Base-by-base conservation (phyloP, 2,113 vertebrate genomes). In the Odocoileus virginianus region DNA sequence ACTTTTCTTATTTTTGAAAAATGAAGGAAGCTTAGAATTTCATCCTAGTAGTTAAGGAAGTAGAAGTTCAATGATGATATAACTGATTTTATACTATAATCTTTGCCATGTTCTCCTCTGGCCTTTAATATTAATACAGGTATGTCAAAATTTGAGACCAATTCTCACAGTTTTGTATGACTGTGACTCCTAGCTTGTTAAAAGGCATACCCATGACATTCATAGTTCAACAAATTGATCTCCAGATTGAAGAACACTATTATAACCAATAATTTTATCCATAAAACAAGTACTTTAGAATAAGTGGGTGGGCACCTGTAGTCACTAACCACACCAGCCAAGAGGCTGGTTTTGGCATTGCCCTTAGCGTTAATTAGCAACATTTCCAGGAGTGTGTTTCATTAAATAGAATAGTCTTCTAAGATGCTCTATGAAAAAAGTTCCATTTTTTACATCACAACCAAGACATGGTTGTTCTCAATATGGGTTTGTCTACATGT, bases 1-100 rank as follows among this genome's bases (percentile, higher is more conserved):
- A 88, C 60, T 95, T 93, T 60, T 79, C 30, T 92, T 76, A 84
- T 45, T 96, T 79, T 82, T 16, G 33, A 50, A 94, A 86, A 82
- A 54, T 15, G 87, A 84, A 87, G 60, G 81, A 85, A 78, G 2
- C 78, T 94, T 97, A 54, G 40, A 95, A 94, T 96, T 93, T 97
- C 93, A 83, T 93, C 67, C 67, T 89, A 76, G 33, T 84, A 82
- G 74, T 78, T 92, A 93, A 47, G 45, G 54, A 98, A 88, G 43
- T 94, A 97, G 96, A 96, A 93, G 90, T 90, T 97, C 33, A 60
- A 1, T 88, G 81, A 58, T 86, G 43, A 95, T 84, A 84, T 43
- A n/a, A 71, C 45, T 74, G 57, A 28, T 79, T 89, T 96, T 95
- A 60, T 47, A 33, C 36, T 76, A 84, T 92, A 60, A 83, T 85